Evolutionary conservation across 2,113 vertebrate species (phyloP), one percentile per base, ranked within the genome.

Genomic region (Limnothrissa miodon): DNA sequence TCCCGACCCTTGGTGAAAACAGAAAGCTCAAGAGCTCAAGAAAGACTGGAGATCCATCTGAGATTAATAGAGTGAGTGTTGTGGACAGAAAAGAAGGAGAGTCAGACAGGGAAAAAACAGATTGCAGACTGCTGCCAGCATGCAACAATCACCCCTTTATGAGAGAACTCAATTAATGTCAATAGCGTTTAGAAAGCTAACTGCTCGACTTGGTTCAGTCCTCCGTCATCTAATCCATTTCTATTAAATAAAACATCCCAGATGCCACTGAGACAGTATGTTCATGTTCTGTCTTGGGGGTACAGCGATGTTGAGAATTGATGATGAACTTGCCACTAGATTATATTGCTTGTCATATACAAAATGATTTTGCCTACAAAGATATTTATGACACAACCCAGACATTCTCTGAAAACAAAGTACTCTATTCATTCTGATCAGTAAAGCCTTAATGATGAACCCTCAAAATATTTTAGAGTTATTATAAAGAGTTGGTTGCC

Each of bases 91-190:
- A 8, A 25, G 11, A 13, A 29, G 59, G 23, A 66, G 33, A 74
- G 29, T 17, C 33, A 33, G 74, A 45, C 78, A 62, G 51, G 56
- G 42, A 74, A 74, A 74, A 74, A 74, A 56, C 51, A 56, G 51
- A 56, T 56, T 19, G 21, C 29, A 74, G 29, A 74, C 66, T 36
- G 33, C 29, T 74, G 66, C 66, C 66, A 74, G 36, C 0, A 36
- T 36, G 33, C 66, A 74, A 74, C 66, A 74, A 74, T 74, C 66
- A 36, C 25, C 66, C 66, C 29, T 74, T 74, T 74, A 33, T 74
- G 33, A 33, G 59, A 4, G 66, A 74, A 74, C 36, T 74, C 29
- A 39, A 74, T 39, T 74, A 74, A 74, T 74, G 66, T 74, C 66
- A 74, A 29, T 74, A 33, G 29, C 66, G 29, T 36, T 74, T 74